These are phyloP conservation scores for Chelon labrosus DNA, from an alignment of 2,797 vertebrate genomes.

Conservation along the genomic window DNA sequence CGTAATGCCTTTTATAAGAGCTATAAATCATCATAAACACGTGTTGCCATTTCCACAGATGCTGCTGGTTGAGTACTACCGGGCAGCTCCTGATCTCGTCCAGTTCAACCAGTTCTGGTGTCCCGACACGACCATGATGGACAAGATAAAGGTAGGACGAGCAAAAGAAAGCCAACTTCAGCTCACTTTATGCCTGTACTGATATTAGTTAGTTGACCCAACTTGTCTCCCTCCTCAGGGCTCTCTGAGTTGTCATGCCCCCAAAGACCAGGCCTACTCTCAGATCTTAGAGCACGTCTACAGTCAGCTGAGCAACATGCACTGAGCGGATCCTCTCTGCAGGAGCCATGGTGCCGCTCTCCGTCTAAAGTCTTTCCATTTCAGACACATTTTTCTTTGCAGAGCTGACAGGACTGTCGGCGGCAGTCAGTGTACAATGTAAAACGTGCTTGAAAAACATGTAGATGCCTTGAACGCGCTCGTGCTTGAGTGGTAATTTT, in stretches of 20 bases:
- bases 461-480: constrained; percentile 61
- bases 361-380: constrained; percentile 12
- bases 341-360: neutral
- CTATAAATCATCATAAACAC: neutral
- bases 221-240: constrained; percentile 80
- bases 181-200: neutral
- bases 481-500: constrained; percentile 27
- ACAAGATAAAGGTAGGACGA: constrained; percentile 92
- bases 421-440: constrained; percentile 6
- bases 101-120: constrained; percentile 93
- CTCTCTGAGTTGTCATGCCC: constrained; percentile 92
- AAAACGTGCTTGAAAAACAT: constrained; percentile 47
- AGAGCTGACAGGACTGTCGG: constrained; percentile 15
- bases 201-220: neutral
- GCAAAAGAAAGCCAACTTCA: too few species aligned
- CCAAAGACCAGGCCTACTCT: constrained; percentile 93
- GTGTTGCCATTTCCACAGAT: constrained; percentile 79
- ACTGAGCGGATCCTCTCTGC: constrained; percentile 63
- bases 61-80: constrained; percentile 94
- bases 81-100: constrained; percentile 91
- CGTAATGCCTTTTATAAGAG: neutral
- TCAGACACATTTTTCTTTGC: constrained; percentile 11
- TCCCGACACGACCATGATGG: constrained; percentile 92
- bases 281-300: constrained; percentile 94
- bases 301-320: constrained; percentile 84